Conservation (phyloP, 2,797 vertebrate species). For the Acanthornis magna region DNA sequence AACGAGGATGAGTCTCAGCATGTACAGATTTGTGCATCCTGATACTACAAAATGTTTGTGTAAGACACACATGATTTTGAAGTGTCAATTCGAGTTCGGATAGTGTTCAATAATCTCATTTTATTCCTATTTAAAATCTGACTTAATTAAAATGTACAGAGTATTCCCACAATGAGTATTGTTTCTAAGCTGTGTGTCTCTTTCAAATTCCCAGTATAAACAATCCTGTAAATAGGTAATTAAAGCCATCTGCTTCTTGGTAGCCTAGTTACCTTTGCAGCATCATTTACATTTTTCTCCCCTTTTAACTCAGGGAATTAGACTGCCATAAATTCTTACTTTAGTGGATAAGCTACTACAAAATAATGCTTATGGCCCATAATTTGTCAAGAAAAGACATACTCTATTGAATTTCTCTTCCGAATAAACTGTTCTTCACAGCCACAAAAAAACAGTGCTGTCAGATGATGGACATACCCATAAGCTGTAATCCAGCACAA, state of each 20-base stretch:
- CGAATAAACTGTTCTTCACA: background rate
- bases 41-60: background rate
- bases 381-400: conserved; percentile 16
- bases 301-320: conserved; percentile 63
- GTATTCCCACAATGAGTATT: conserved; percentile 70
- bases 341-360: conserved; percentile 46
- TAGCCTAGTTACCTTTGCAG: conserved; percentile 70
- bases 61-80: background rate
- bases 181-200: conserved; percentile 66
- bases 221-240: conserved; percentile 75
- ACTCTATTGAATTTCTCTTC: conserved; percentile 44
- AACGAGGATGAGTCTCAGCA: background rate
- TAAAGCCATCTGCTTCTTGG: conserved; percentile 77
- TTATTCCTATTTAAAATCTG: conserved; percentile 62
- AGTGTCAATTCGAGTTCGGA: conserved; percentile 41
- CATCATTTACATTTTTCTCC: conserved; percentile 38
- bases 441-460: background rate
- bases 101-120: conserved; percentile 60
- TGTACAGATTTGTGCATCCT: background rate
- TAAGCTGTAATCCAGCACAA: background rate
- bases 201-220: conserved; percentile 74
- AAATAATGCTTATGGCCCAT: conserved; percentile 10
- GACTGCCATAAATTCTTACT: conserved; percentile 56
- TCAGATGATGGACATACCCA: background rate
- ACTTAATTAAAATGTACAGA: conserved; percentile 70